A percentile compares a stretch with the other conserved stretches of the same genome.
These are phyloP conservation scores for Neoarius graeffei DNA, from an alignment of 2,113 vertebrate species.

Conservation along the genomic window DNA sequence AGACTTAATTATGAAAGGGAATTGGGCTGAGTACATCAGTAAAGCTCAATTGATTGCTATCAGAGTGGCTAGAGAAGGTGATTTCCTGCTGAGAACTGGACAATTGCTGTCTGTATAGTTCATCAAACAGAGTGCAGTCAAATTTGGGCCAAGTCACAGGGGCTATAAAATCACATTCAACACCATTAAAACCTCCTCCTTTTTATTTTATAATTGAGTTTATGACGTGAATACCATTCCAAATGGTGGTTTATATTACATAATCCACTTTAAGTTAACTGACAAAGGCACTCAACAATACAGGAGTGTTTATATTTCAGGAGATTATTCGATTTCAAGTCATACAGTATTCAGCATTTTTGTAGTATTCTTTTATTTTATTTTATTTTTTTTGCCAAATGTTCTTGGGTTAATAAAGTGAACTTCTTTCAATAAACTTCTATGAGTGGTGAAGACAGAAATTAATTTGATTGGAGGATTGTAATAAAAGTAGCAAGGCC, in stretches of 20 bases:
- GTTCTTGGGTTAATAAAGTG: background rate
- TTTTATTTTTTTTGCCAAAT: background rate
- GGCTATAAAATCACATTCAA: constrained; percentile 5
- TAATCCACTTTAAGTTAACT: background rate
- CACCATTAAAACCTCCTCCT: background rate
- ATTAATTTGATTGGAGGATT: background rate
- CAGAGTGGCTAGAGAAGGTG: constrained; percentile 22
- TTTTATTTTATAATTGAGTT: background rate
- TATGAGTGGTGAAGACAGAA: background rate
- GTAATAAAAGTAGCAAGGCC: background rate
- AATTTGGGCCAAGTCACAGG: background rate
- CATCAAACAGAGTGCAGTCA: constrained; percentile 28
- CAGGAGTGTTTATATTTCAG: too few species aligned
- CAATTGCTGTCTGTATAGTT: constrained; percentile 28
- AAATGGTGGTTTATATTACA: background rate
- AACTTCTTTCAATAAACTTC: background rate
- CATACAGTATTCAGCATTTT: background rate
- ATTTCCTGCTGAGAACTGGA: constrained; percentile 30
- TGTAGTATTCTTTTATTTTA: background rate
- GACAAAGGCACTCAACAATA: background rate
- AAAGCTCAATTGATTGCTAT: constrained; percentile 40
- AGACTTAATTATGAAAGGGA: constrained; percentile 35
- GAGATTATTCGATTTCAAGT: background rate
- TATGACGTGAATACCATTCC: background rate
- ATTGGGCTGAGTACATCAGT: constrained; percentile 37